phyloP scores from a whole-genome alignment of 2,113 vertebrate species.

The Dasyornis broadbenti region DNA sequence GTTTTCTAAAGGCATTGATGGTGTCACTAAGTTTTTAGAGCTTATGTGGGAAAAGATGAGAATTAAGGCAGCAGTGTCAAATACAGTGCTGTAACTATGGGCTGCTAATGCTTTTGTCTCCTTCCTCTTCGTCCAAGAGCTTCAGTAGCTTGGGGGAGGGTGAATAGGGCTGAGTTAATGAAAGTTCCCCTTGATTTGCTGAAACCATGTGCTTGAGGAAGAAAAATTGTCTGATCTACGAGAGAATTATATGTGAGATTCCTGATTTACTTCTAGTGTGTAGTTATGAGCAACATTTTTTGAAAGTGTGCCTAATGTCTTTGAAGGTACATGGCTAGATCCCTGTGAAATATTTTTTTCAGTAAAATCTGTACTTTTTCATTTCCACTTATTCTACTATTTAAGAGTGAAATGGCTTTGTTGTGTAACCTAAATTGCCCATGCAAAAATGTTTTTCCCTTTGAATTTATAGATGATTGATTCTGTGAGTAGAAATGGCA shows the following conservation, averaged over 20 bases:
- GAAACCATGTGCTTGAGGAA: fast-evolving
- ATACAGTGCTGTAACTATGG: not conserved
- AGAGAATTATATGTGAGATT: not conserved
- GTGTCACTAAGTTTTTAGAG: not conserved
- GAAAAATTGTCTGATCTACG: not conserved
- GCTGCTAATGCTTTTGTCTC: not conserved
- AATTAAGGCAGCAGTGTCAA: not conserved
- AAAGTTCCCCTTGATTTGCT: not conserved
- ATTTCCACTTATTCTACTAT: not conserved
- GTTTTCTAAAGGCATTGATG: not conserved
- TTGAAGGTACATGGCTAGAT: not conserved
- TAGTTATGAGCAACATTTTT: not conserved
- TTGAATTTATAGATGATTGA: not conserved
- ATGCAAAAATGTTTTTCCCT: not conserved
- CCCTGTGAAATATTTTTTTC: not conserved
- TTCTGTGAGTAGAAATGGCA: not conserved
- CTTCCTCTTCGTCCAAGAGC: not conserved
- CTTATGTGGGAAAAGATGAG: not conserved
- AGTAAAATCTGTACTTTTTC: not conserved
- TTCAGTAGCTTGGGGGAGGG: not conserved
- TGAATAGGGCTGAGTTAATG: not conserved
- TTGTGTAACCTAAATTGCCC: not conserved
- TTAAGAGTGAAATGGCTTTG: not conserved
- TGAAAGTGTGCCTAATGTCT: not conserved
- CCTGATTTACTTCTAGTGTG: not conserved